Conservation (phyloP, 2,113 vertebrate species). For the Boleophthalmus pectinirostris region DNA sequence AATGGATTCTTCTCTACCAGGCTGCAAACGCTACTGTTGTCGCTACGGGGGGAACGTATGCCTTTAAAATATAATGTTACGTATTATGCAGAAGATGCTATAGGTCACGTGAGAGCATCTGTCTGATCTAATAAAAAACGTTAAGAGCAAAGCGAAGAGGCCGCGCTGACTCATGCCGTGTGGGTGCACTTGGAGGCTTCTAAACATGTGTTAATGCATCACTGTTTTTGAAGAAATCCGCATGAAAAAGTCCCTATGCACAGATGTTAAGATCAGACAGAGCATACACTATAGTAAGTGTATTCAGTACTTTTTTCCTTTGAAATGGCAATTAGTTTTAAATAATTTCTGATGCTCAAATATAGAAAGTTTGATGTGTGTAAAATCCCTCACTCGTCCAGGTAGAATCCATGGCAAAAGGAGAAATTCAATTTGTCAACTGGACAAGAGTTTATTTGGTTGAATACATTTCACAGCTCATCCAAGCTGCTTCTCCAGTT, state of each 20-base stretch:
- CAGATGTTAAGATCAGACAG: background rate
- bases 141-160: conserved; percentile 41
- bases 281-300: background rate
- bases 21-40: conserved; percentile 22
- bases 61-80: conserved; percentile 27
- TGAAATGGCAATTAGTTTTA: no score
- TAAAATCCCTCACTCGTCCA: no score
- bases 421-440: no score
- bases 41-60: background rate
- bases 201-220: conserved; percentile 18
- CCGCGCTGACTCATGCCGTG: conserved; percentile 42
- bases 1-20: conserved; percentile 54
- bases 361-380: no score
- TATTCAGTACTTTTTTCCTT: background rate
- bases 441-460: no score
- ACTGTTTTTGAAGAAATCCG: conserved; percentile 17
- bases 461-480: no score
- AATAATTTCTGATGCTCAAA: background rate
- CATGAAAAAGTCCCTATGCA: background rate
- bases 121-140: conserved; percentile 64
- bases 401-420: no score
- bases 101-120: conserved; percentile 45
- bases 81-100: background rate
- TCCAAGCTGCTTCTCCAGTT: no score
- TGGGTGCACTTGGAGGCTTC: conserved; percentile 42